Evolutionary conservation across 2,888 invertebrate genomes (phyloP).

Genomic region (Adelognathus sp.): DNA sequence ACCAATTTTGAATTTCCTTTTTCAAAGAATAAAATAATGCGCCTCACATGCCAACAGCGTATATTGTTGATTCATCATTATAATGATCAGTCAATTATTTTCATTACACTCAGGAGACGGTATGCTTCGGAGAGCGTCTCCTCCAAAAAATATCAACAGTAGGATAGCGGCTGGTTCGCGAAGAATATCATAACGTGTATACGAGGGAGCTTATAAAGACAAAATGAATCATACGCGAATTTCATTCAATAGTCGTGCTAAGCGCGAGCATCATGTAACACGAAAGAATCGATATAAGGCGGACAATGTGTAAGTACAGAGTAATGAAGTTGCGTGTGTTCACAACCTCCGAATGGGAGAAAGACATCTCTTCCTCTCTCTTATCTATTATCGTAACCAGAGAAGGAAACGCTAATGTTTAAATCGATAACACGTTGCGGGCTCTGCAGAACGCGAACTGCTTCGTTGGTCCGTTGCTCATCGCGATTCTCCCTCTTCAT

Average conservation of each 20-base stretch:
- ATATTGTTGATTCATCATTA: too few species aligned
- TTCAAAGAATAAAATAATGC: too few species aligned
- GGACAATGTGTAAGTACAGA: slow-evolving; percentile 25
- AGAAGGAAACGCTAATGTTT: slow-evolving; percentile 69
- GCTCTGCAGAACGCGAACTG: slow-evolving; percentile 22
- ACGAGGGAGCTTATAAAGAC: too few species aligned
- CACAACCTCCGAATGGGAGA: slow-evolving; percentile 55
- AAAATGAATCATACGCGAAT: slow-evolving; percentile 47
- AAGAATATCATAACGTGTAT: too few species aligned
- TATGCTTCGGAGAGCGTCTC: too few species aligned
- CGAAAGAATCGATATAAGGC: slow-evolving; percentile 9
- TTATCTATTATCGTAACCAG: slow-evolving; percentile 64
- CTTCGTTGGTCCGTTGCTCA: background rate
- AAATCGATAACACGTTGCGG: slow-evolving; percentile 70
- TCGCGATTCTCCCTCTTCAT: slow-evolving; percentile 5
- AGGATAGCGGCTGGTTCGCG: too few species aligned
- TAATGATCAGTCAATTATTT: too few species aligned
- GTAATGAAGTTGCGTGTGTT: slow-evolving; percentile 58
- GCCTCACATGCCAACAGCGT: too few species aligned
- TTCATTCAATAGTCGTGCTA: slow-evolving; percentile 57
- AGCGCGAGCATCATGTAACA: background rate
- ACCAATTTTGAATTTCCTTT: too few species aligned
- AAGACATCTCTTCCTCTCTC: slow-evolving; percentile 21
- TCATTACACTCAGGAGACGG: too few species aligned
- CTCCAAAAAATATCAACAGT: too few species aligned